Base-by-base conservation (phyloP, 1,140 invertebrate species). In the Pseudomyrmex flavicornis region DNA sequence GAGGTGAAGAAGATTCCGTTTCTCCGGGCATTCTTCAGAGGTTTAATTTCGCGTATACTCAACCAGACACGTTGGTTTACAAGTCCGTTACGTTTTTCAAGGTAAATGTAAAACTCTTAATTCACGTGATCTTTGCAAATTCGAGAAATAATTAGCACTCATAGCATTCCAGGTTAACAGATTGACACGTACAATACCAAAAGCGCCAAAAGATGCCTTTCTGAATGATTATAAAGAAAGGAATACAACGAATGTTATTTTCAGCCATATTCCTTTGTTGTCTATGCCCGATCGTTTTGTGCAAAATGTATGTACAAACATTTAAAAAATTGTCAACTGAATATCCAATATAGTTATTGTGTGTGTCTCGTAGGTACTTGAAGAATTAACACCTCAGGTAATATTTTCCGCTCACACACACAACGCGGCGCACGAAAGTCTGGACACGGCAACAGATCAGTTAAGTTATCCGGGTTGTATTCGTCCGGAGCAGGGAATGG, bases 371-470 rank as follows among this genome's bases (percentile, higher is more conserved):
- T 82, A 97, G 97, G 95, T 97, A 1, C 91, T 97, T 5, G 95
- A 95, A 75, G 95, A 96, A 89, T 93, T 97, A 66, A 94, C 95
- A 70, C 97, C 98, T 54, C 96, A 98, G 90, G 94, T 98, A 79
- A 97, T 98, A 89, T 97, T 98, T 89, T 97, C 97, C 80, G 98
- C 96, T 3, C 98, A 98, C 91, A 97, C 97, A 91, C 98, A 98
- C 91, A 96, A 96, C 88, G 96, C 96, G 0, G 95, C 95, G 92
- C 95, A 95, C 85, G 93, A 96, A 66, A 95, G 92, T 84, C 92
- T 93, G n/a, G 93, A 95, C 86, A 92, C 92, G 48, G 90, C 93
- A 8, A 92, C 94, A 3, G 93, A 94, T 85, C 92, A 95, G 73
- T 89, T 95, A 50, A 94, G 94, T 82, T 59, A 93, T 95, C 69